Evolutionary conservation across 1,140 invertebrate species (phyloP), one percentile per base, ranked within the genome.

Genomic region (Holotrichia oblita): DNA sequence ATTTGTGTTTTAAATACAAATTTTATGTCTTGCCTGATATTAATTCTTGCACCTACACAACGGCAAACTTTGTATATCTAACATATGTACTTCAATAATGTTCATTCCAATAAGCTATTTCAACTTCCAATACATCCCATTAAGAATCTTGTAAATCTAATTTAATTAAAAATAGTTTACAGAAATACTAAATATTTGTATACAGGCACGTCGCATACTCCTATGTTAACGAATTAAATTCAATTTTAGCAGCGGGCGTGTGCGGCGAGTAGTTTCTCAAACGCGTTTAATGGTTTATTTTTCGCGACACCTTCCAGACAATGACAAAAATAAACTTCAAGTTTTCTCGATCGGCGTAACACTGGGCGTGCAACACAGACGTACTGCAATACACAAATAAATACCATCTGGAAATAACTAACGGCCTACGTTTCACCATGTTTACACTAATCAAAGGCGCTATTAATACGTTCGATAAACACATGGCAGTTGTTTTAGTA

Each of bases 271-370:
- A 55, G 48, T 55, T 55, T 55, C 48, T 55, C 48, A 17, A 55
- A 17, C 17, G n/a, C 48, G 48, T 55, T 48, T 55, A 17, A 17
- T 17, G n/a, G n/a, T 55, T 55, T 55, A 55, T 55, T 55, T 55
- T 55, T 55, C 48, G 48, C 48, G 48, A 55, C 48, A 55, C 48
- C 48, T 55, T 55, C 48, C 48, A 55, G 48, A 55, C 48, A 55
- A 55, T 55, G 48, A 55, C 48, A 55, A 55, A 55, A 55, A 55
- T 55, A 55, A 55, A 55, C 48, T 55, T 55, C 14, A 17, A 55
- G 17, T 55, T 55, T 55, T 14, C 48, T 55, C 6, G 48, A 17
- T 55, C 48, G 48, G 14, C 48, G 48, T 17, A 55, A 17, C 17
- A n/a, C 17, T 55, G 14, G n/a, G 48, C 14, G 48, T 55, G 48